Evolutionary conservation across 2,113 vertebrate species (phyloP).

Genomic region (Perca flavescens): DNA sequence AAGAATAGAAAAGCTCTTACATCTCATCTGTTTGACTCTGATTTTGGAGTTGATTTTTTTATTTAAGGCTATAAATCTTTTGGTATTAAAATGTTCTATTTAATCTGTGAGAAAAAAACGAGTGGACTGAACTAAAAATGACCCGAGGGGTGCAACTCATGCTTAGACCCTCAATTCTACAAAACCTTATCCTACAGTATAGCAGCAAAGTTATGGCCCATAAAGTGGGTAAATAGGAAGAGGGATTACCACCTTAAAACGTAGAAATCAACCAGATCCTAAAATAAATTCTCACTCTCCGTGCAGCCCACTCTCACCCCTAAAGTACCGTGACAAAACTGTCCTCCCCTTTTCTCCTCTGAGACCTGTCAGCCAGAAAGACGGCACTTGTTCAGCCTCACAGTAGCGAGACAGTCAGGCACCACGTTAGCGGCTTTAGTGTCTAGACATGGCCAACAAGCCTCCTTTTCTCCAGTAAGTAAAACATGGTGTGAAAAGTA

Average conservation of each 20-base stretch:
- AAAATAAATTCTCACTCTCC: background rate
- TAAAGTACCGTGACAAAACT: constrained; percentile 46
- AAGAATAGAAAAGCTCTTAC: constrained; percentile 7
- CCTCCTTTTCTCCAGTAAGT: constrained; percentile 74
- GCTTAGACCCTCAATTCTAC: constrained; percentile 9
- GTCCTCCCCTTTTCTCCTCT: constrained; percentile 22
- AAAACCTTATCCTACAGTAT: background rate
- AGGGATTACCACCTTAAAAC: background rate
- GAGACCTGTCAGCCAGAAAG: constrained; percentile 54
- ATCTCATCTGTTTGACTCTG: constrained; percentile 6
- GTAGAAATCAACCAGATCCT: background rate
- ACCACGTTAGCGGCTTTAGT: constrained; percentile 61
- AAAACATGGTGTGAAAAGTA: constrained; percentile 59
- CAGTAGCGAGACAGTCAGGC: constrained; percentile 60
- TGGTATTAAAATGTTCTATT: constrained; percentile 14
- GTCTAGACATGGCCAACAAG: constrained; percentile 58
- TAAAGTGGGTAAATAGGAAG: constrained; percentile 13
- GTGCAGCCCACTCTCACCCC: constrained; percentile 13
- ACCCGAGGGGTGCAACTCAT: constrained; percentile 4
- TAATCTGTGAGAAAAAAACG: constrained; percentile 14
- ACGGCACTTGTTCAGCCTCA: constrained; percentile 51
- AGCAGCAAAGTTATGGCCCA: background rate
- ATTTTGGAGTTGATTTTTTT: constrained; percentile 38
- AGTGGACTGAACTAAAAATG: constrained; percentile 32
- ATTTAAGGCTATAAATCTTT: constrained; percentile 33